phyloP scores from a whole-genome alignment of 2,797 vertebrate species.

The Dipus sagitta region DNA sequence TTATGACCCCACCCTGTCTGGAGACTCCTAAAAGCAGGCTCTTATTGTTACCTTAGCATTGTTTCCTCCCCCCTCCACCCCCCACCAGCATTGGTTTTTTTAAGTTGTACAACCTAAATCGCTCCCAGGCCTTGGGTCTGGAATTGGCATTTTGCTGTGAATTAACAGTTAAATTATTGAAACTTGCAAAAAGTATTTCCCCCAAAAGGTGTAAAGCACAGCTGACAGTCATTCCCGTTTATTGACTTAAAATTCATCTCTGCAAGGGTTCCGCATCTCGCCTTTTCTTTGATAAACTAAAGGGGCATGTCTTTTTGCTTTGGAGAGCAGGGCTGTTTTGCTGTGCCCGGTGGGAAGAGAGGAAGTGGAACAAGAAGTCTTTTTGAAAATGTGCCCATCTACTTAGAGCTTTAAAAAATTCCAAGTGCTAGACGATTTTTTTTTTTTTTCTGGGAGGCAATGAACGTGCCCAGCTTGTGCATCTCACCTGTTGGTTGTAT shows the following conservation, averaged over 20 bases:
- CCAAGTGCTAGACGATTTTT: background rate
- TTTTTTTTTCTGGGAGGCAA: background rate
- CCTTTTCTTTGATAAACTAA: background rate
- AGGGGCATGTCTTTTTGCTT: conserved; percentile 68
- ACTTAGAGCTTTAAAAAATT: background rate
- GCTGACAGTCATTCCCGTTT: background rate
- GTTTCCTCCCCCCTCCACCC: background rate
- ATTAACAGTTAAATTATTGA: conserved; percentile 68
- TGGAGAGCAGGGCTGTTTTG: conserved; percentile 44
- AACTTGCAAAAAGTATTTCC: background rate
- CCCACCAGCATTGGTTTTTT: background rate
- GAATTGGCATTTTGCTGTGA: conserved; percentile 44
- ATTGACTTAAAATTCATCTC: conserved; percentile 59
- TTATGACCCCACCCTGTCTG: conserved; percentile 55
- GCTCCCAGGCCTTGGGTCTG: background rate
- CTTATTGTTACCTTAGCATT: background rate
- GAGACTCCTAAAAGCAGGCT: conserved; percentile 20
- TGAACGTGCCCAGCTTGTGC: background rate
- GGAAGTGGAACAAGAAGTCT: background rate
- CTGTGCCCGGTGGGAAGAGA: background rate
- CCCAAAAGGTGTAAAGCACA: conserved; percentile 14
- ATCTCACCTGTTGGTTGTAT: conserved; percentile 61
- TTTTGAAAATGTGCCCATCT: background rate
- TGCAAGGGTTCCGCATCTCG: background rate
- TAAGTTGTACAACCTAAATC: background rate